phyloP scores from a whole-genome alignment of 2,888 invertebrate species.

The Metacarcinus magister region DNA sequence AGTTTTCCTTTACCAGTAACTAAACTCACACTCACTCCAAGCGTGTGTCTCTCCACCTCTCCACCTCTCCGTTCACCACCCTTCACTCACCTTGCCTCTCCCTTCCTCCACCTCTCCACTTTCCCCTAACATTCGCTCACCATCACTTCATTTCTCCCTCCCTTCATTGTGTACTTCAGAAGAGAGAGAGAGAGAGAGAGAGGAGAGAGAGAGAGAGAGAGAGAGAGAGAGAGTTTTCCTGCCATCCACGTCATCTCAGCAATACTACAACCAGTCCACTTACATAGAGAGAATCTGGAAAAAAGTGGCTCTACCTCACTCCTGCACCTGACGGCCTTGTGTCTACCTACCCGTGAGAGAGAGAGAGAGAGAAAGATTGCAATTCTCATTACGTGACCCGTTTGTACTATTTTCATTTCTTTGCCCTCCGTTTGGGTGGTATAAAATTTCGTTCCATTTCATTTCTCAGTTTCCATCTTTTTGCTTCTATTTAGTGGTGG shows the following conservation, averaged over 20 bases:
- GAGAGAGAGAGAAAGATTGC: background rate
- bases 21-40: background rate
- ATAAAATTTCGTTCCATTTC: background rate
- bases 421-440: background rate
- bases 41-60: no score
- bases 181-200: slow-evolving; percentile 65
- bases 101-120: background rate
- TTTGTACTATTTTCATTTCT: background rate
- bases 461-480: background rate
- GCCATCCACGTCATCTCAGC: background rate
- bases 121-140: slow-evolving; percentile 48
- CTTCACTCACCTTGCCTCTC: background rate
- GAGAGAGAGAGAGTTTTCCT: slow-evolving; percentile 59
- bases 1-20: background rate
- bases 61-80: background rate
- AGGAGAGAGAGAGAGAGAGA: slow-evolving; percentile 62
- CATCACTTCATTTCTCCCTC: slow-evolving; percentile 3
- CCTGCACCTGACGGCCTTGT: slow-evolving; percentile 27
- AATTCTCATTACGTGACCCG: background rate
- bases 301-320: slow-evolving; percentile 10
- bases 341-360: background rate
- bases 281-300: background rate
- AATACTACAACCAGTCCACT: background rate
- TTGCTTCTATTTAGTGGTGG: background rate
- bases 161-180: background rate